Base-by-base conservation (phyloP, 2,888 invertebrate species). In the Dinocampus coccinellae region DNA sequence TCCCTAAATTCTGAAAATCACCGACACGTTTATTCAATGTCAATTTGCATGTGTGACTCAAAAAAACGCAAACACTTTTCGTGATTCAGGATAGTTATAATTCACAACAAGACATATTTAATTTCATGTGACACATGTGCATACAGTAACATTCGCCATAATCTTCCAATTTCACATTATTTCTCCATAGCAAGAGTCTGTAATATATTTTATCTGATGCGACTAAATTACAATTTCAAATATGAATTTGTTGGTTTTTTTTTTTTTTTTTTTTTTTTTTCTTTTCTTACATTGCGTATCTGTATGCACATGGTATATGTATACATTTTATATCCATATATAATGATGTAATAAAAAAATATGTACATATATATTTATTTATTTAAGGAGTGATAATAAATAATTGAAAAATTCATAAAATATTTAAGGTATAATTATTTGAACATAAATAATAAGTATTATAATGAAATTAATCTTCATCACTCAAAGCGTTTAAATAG, bases 61-160 rank as follows among this genome's bases (percentile, higher is more conserved):
- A 55, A 36, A 55, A 53, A 65, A 55, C 24, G 36, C 65, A 65
- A 53, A 13, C 24, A 36, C 29, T 13, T 33, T 53, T 16, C 47
- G 16, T 29, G 36, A 57, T 66, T 57, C n/a, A 26, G 57, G 36
- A 39, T 57, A 66, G 36, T 66, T 66, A 65, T 65, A 36, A 16
- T 57, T 57, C 57, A 57, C 33, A n/a, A 22, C 60, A 64, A 47
- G 24, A n/a, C 47, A 42, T 62, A 47, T 47, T 47, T 16, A n/a
- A 47, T 47, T 47, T 47, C 47, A 4, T 47, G 16, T 16, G 4
- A n/a, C 16, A 20, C 20, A 7, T 47, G n/a, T n/a, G 4, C 16
- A 20, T n/a, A 47, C 16, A 47, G 16, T 3, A 47, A 47, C 16
- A 4, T 1, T 16, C 7, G 16, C 16, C 47, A 9, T 3, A 47